Conservation (phyloP, 2,797 vertebrate species). For the Loriculus beryllinus region DNA sequence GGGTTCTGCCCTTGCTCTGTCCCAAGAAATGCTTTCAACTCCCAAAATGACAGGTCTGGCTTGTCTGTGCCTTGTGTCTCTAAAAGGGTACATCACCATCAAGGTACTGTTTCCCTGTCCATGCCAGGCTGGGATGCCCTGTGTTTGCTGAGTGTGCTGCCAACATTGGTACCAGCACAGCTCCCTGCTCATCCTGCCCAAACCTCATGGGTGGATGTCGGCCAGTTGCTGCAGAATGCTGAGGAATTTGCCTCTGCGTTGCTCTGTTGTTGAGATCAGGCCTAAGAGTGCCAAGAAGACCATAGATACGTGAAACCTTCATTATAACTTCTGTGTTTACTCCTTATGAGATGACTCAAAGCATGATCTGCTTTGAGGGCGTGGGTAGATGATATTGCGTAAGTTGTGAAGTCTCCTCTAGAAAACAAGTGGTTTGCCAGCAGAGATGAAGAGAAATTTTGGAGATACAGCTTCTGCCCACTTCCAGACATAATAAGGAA, state of each 20-base stretch:
- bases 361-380: neutral
- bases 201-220: neutral
- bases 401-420: neutral
- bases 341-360: neutral
- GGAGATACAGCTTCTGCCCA: neutral
- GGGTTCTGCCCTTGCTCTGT: neutral
- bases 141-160: rapidly evolving
- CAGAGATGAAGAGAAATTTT: neutral
- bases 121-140: too few species aligned
- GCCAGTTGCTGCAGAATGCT: neutral
- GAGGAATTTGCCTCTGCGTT: neutral
- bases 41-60: rapidly evolving
- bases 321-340: neutral
- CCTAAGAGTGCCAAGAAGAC: neutral
- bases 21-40: neutral
- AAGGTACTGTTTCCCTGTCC: neutral
- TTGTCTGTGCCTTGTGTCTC: neutral
- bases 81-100: rapidly evolving
- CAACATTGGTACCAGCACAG: rapidly evolving
- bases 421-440: neutral
- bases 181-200: neutral
- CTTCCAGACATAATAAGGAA: neutral
- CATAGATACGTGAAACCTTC: neutral
- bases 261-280: neutral
- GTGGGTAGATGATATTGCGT: neutral